Evolutionary conservation across 2,113 vertebrate genomes (phyloP).

Genomic region (Phrynosoma platyrhinos): DNA sequence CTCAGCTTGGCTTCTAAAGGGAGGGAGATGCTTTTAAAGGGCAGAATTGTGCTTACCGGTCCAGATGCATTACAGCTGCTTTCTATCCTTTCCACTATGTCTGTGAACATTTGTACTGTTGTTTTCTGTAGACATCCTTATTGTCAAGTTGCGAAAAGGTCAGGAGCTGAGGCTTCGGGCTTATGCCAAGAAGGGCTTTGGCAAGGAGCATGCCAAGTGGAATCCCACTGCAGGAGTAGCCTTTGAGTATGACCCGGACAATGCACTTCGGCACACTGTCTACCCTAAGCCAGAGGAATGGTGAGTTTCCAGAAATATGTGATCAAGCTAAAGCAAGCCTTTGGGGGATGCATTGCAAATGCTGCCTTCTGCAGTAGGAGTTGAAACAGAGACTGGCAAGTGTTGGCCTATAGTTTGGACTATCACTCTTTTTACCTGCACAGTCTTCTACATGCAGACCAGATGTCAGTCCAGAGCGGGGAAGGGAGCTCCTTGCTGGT

Average conservation of each 20-base stretch:
- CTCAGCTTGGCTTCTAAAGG: no score
- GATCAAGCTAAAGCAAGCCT: not conserved
- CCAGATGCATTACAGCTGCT: no score
- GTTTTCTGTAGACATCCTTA: constrained; percentile 86
- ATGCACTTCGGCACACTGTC: constrained; percentile 93
- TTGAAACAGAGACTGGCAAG: not conserved
- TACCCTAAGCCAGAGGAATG: constrained; percentile 97
- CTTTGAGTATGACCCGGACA: constrained; percentile 97
- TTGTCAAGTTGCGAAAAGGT: constrained; percentile 96
- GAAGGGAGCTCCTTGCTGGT: no score
- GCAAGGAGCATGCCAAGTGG: constrained; percentile 99
- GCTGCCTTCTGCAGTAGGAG: no score
- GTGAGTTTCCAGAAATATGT: constrained; percentile 68
- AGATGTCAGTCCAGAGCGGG: no score
- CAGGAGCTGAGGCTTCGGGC: constrained; percentile 94
- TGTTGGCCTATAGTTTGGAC: not conserved
- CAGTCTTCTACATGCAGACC: no score
- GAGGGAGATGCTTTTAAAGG: no score
- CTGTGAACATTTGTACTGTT: not conserved
- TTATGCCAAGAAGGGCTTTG: constrained; percentile 97
- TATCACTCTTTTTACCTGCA: no score
- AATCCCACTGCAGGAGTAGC: constrained; percentile 96
- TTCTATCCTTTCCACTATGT: no score
- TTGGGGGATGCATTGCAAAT: not conserved
- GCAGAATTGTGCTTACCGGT: no score